Percentiles rank a stretch among this genome's conserved stretches.
These are phyloP conservation scores for Hydra vulgaris DNA, from an alignment of 30 jellyfish, hydroid and myxozoan genomes.

Conservation along the genomic window DNA sequence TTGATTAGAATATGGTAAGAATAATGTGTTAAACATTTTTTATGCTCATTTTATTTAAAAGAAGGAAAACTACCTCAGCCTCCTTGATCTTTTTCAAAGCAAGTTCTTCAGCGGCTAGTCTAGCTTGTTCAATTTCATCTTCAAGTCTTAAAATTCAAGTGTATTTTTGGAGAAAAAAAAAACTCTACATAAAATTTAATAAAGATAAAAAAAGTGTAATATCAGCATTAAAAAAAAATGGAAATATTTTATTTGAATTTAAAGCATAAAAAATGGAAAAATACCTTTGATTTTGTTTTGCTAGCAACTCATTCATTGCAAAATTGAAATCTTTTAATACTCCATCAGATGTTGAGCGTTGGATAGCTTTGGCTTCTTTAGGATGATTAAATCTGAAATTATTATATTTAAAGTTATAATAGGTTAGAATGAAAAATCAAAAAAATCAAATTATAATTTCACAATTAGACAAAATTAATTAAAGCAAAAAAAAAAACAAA, in stretches of 20 bases:
- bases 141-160: constrained; percentile 32
- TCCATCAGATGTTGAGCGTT: constrained; percentile 25
- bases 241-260: too few species aligned
- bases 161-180: too few species aligned
- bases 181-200: too few species aligned
- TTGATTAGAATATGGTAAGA: too few species aligned
- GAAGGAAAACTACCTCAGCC: constrained; percentile 41
- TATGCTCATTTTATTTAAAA: too few species aligned
- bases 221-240: too few species aligned
- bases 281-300: constrained; percentile 72
- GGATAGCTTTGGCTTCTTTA: constrained; percentile 10
- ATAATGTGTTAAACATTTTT: too few species aligned
- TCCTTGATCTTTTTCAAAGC: constrained; percentile 41
- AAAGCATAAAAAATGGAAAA: background rate
- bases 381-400: constrained; percentile 17
- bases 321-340: constrained; percentile 58
- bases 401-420: background rate
- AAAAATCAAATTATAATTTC: too few species aligned
- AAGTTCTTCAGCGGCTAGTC: constrained; percentile 57
- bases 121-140: constrained; percentile 68
- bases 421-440: too few species aligned
- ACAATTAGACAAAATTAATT: too few species aligned
- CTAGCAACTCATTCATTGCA: constrained; percentile 62
- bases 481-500: too few species aligned
- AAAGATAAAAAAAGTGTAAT: too few species aligned